Percentiles rank a stretch among this genome's conserved stretches.
These are phyloP conservation scores for Serranus cabrilla DNA, from an alignment of 2,797 vertebrate genomes.

Conservation along the genomic window DNA sequence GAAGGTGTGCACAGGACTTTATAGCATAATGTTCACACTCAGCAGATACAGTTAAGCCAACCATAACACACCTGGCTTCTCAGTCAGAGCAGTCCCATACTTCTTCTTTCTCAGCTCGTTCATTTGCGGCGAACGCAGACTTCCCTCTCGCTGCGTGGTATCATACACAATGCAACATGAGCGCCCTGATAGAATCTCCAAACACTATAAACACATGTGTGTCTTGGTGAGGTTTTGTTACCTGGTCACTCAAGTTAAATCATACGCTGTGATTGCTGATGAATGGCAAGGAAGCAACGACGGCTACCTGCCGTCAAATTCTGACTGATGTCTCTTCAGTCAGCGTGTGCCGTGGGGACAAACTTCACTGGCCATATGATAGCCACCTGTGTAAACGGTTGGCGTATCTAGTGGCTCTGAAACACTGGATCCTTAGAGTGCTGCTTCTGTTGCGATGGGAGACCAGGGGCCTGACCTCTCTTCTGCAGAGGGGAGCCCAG, in stretches of 20 bases:
- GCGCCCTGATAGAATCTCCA: constrained; percentile 30
- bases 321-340: constrained; percentile 28
- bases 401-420: constrained; percentile 48
- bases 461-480: constrained; percentile 65
- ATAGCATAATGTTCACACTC: constrained; percentile 34
- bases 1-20: constrained; percentile 44
- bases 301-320: constrained; percentile 8
- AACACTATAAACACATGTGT: constrained; percentile 13
- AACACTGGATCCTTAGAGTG: constrained; percentile 70
- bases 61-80: constrained; percentile 64
- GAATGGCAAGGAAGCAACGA: constrained; percentile 9
- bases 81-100: constrained; percentile 17
- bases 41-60: constrained; percentile 46
- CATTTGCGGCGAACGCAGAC: constrained; percentile 18
- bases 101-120: constrained; percentile 9
- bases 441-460: constrained; percentile 63
- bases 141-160: constrained; percentile 30
- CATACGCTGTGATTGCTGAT: constrained; percentile 10
- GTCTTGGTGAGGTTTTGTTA: constrained; percentile 20
- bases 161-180: constrained; percentile 49
- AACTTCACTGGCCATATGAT: constrained; percentile 67
- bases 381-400: constrained; percentile 82
- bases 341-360: constrained; percentile 9
- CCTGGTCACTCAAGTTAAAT: not conserved
- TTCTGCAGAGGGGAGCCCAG: constrained; percentile 48